These are phyloP conservation scores for Cydia splendana DNA, from an alignment of 1,140 invertebrate genomes.

Conservation along the genomic window DNA sequence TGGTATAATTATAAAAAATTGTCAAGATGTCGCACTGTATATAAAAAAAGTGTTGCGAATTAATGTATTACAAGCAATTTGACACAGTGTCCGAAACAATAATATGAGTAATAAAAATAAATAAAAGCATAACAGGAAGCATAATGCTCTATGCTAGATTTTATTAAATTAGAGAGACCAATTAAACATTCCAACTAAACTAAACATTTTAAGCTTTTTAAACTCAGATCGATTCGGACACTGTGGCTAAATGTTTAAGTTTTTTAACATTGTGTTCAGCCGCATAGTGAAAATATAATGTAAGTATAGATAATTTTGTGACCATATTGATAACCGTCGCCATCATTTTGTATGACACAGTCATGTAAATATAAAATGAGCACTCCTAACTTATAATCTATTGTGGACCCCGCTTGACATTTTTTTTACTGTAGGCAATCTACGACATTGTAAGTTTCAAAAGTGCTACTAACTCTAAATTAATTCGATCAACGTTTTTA, in stretches of 20 bases:
- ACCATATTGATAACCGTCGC: background rate
- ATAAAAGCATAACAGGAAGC: background rate
- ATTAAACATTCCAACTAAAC: background rate
- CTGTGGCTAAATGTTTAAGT: background rate
- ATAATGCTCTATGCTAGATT: no score
- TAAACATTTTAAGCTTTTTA: background rate
- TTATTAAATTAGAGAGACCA: background rate
- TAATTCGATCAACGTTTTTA: background rate
- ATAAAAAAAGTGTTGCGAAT: background rate
- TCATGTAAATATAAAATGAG: background rate
- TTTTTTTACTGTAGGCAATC: no score
- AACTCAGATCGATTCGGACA: background rate
- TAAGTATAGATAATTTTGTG: conserved; percentile 1
- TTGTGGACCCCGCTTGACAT: background rate
- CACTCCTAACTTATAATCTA: background rate
- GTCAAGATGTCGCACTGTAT: background rate
- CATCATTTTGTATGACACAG: background rate
- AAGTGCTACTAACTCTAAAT: no score
- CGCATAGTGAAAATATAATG: conserved; percentile 19
- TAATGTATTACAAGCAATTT: background rate
- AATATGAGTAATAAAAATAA: background rate
- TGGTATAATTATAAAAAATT: background rate
- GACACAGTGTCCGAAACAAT: background rate
- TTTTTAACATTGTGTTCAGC: conserved; percentile 8
- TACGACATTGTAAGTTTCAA: no score